phyloP scores from a whole-genome alignment of 2,888 invertebrate species.

The Drosophila setosimentum region DNA sequence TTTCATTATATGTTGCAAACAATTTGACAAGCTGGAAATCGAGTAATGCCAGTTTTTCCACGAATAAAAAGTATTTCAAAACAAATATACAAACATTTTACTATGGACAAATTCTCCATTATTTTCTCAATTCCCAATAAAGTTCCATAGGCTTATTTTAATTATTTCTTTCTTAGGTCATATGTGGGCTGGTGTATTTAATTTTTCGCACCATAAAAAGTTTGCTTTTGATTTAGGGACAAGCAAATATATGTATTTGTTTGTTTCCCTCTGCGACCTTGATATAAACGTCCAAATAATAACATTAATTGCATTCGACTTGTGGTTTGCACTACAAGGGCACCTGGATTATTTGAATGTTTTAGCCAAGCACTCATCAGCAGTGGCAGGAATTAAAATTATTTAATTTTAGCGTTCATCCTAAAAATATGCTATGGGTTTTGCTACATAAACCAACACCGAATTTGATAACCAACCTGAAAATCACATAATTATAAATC shows the following conservation, averaged over 20 bases:
- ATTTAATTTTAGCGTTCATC: no score
- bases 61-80: background rate
- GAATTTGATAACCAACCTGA: no score
- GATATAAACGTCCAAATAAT: background rate
- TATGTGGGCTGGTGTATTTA: background rate
- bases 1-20: background rate
- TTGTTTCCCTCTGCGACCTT: background rate
- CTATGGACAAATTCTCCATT: background rate
- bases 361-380: no score
- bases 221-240: no score
- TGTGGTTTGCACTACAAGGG: slow-evolving; percentile 15
- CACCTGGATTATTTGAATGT: no score
- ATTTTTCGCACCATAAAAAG: background rate
- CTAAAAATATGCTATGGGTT: no score
- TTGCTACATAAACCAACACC: no score
- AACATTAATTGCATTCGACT: background rate
- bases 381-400: no score
- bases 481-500: no score
- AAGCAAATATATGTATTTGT: background rate
- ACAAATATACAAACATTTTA: background rate
- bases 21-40: background rate
- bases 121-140: background rate
- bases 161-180: background rate
- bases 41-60: background rate
- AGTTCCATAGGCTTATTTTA: background rate